Evolutionary conservation across 2,888 invertebrate species (phyloP), one percentile per base, ranked within the genome.

Genomic region (Adelognathus sp.): DNA sequence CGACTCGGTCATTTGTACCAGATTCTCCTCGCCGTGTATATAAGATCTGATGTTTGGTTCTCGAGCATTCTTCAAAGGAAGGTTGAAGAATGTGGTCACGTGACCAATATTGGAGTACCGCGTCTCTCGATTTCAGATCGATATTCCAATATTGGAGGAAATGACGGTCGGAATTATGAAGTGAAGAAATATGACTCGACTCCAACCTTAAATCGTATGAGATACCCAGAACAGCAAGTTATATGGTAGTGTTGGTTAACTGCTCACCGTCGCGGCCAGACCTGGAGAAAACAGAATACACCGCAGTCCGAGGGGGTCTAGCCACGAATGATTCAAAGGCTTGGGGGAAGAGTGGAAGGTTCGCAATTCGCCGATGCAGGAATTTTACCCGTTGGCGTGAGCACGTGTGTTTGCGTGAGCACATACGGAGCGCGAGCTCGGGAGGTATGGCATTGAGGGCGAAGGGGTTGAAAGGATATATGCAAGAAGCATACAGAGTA

Each of bases 301-400:
- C 33, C 16, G 44, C 39, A 50, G 24, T 33, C 63, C n/a, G 31
- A 60, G 63, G 54, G 54, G 16, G 9, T 46, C 50, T n/a, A 16
- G 46, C 58, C 14, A 61, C 61, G 56, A 63, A 67, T 54, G 33
- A 29, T 29, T 66, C n/a, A 44, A 14, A 18, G 46, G 44, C 31
- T 16, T 14, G 33, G 31, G 56, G 56, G 46, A 52, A 39, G 61
- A 46, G 58, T 61, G 41, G 44, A 33, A 61, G 60, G 54, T 56
- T 66, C 73, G 52, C 71, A 60, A 81, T 82, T 81, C 70, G 78
- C 75, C 83, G 76, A 83, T 82, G 83, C 80, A 81, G 82, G 83
- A 86, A 86, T 85, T 86, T 83, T 74, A 70, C 72, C 71, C 52
- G 33, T 67, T 54, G 76, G 72, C 66, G 77, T 56, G 69, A 83